Conservation (phyloP, 2,888 invertebrate genomes). For the Rhagonycha lutea region DNA sequence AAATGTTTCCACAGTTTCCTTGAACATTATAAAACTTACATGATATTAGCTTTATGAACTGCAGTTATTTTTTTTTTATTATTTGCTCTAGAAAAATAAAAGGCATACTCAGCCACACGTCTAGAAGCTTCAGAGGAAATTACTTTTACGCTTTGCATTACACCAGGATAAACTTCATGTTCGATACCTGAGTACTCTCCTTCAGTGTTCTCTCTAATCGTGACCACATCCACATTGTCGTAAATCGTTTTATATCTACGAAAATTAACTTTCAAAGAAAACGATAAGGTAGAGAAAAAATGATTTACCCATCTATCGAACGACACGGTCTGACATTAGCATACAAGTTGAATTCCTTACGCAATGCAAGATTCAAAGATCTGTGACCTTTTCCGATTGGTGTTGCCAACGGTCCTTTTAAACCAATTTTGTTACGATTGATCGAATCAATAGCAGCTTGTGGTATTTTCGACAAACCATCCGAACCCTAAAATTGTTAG, state of each 20-base stretch:
- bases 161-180: conserved; percentile 98
- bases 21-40: conserved; percentile 65
- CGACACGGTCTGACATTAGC: conserved; percentile 97
- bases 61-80: conserved; percentile 93
- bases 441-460: conserved; percentile 97
- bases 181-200: conserved; percentile 99
- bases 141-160: conserved; percentile 98
- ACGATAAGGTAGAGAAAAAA: not conserved
- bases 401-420: conserved; percentile 98
- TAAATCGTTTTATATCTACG: conserved; percentile 88
- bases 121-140: conserved; percentile 97
- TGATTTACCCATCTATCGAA: conserved; percentile 84
- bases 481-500: conserved; percentile 68
- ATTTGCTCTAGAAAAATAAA: conserved; percentile 92
- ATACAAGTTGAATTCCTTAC: conserved; percentile 96
- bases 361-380: conserved; percentile 93
- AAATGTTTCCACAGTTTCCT: not conserved
- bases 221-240: conserved; percentile 98
- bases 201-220: conserved; percentile 99
- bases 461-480: conserved; percentile 96
- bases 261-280: not conserved
- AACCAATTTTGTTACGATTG: conserved; percentile 92
- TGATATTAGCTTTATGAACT: conserved; percentile 99
- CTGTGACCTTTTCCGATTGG: conserved; percentile 99
- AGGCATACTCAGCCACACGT: conserved; percentile 97